phyloP scores from a whole-genome alignment of 2,797 vertebrate species.

The Macropus fuliginosus region DNA sequence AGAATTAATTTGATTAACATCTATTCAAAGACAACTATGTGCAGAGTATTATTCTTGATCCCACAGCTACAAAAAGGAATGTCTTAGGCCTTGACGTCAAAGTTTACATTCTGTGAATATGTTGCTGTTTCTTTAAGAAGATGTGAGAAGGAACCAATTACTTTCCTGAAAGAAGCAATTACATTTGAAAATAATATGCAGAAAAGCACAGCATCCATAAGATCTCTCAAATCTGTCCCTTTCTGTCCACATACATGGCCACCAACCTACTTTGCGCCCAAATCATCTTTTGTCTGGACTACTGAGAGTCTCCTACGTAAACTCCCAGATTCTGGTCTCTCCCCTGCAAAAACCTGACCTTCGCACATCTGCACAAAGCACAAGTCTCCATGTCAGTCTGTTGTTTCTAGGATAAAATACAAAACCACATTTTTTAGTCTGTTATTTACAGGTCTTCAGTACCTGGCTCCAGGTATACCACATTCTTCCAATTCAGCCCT shows the following conservation, averaged over 20 bases:
- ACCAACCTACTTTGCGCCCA: neutral
- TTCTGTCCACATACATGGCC: neutral
- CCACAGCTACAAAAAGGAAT: neutral
- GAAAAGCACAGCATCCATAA: neutral
- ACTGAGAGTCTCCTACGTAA: neutral
- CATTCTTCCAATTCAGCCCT: neutral
- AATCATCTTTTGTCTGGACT: neutral
- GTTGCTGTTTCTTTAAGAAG: neutral
- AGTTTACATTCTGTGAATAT: neutral
- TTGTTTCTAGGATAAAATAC: neutral
- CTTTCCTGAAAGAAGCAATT: neutral
- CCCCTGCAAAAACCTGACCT: neutral
- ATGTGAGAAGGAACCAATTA: neutral
- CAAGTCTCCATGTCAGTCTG: neutral
- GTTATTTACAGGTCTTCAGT: neutral
- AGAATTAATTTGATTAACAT: neutral
- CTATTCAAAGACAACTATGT: neutral
- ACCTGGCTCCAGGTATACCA: neutral
- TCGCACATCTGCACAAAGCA: neutral
- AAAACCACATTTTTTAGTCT: neutral
- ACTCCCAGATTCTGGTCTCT: neutral
- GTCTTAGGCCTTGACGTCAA: neutral
- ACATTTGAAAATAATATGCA: conserved; percentile 9
- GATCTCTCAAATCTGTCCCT: neutral
- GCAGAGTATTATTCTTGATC: neutral